A percentile compares a stretch with the other conserved stretches of the same genome.
Conservation (phyloP, 2,888 invertebrate genomes). For the Trissonchulus latispiculum region DNA sequence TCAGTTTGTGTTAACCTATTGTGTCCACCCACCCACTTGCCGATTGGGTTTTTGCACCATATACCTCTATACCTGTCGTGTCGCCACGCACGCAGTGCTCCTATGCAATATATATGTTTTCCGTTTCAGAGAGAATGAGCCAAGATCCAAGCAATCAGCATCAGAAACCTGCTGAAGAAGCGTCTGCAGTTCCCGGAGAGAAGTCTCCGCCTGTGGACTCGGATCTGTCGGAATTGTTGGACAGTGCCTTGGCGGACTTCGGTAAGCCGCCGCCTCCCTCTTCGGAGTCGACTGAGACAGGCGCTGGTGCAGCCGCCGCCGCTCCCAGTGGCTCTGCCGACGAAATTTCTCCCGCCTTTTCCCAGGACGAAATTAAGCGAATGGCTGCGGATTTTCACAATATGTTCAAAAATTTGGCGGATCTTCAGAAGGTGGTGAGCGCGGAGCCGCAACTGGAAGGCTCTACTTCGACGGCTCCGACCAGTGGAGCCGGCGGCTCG, state of each 20-base stretch:
- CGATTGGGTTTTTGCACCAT: no score
- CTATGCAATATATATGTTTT: no score
- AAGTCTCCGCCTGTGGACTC: no score
- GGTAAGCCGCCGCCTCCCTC: neutral
- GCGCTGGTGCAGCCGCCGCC: neutral
- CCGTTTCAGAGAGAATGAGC: no score
- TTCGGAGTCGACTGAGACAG: neutral
- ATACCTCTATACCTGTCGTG: no score
- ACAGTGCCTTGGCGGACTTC: slow-evolving; percentile 10
- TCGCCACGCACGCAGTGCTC: no score
- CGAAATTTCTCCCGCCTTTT: neutral
- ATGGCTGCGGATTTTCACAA: slow-evolving; percentile 22
- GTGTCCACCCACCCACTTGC: no score
- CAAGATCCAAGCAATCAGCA: no score
- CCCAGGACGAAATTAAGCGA: slow-evolving; percentile 13
- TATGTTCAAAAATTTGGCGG: slow-evolving; percentile 22
- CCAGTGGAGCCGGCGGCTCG: neutral
- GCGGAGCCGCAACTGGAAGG: neutral
- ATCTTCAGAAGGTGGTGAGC: slow-evolving; percentile 22
- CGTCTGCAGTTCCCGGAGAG: no score
- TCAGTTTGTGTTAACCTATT: no score
- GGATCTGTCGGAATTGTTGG: no score
- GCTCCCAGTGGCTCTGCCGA: neutral
- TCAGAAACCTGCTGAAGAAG: no score
- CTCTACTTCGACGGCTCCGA: neutral